These are phyloP conservation scores for Pristis pectinata DNA, from an alignment of 2,797 vertebrate genomes.

Conservation along the genomic window DNA sequence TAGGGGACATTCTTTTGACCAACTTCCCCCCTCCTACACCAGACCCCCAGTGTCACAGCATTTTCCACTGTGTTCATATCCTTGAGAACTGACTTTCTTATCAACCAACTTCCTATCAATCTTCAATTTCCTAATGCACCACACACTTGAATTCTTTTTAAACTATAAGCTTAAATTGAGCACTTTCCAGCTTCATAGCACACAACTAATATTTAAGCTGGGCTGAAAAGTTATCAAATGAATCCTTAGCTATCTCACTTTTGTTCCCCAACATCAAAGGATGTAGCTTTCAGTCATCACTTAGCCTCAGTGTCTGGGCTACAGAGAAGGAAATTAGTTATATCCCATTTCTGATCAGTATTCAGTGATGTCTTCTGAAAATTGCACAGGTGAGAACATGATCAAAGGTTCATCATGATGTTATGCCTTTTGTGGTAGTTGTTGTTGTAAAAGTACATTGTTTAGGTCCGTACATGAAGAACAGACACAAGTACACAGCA, in stretches of 20 bases:
- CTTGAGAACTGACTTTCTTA: no score
- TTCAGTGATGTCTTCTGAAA: not conserved
- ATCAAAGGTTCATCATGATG: not conserved
- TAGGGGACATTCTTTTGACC: no score
- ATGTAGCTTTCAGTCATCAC: not conserved
- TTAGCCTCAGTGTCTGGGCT: not conserved
- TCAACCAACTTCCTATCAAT: not conserved
- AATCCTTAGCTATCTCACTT: not conserved
- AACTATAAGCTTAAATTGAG: no score
- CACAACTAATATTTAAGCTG: not conserved
- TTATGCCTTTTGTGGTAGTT: not conserved
- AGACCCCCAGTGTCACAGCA: no score
- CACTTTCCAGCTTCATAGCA: not conserved
- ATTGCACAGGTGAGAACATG: not conserved
- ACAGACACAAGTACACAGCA: not conserved
- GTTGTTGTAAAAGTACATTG: not conserved
- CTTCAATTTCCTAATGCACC: not conserved
- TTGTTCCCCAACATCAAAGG: not conserved
- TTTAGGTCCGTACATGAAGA: not conserved
- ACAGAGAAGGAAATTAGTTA: not conserved
- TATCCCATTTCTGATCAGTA: not conserved
- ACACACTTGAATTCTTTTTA: not conserved
- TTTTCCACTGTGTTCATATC: no score
- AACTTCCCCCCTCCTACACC: no score
- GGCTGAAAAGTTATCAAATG: not conserved